Conservation (phyloP, 2,113 vertebrate species). For the Panthera uncia region DNA sequence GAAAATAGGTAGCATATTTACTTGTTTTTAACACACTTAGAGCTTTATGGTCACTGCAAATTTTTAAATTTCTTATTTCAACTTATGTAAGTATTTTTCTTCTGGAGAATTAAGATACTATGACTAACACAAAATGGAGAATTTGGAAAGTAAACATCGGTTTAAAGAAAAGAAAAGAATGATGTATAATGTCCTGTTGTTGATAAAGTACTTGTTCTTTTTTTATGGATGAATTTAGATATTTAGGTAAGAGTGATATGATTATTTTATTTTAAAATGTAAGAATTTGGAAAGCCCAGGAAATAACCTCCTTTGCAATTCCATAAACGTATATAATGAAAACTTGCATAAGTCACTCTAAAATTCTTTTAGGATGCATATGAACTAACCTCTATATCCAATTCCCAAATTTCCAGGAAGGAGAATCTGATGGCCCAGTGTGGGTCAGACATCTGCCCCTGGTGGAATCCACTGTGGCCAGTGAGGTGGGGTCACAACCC, state of each 20-base stretch:
- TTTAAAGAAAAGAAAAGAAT: background rate
- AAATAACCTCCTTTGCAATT: background rate
- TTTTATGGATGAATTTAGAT: background rate
- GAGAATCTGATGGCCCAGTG: background rate
- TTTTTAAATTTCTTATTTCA: background rate
- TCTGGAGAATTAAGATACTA: background rate
- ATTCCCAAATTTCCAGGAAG: background rate
- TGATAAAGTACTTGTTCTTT: background rate
- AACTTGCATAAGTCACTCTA: background rate
- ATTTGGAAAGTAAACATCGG: background rate
- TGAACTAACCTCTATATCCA: background rate
- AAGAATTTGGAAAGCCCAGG: background rate
- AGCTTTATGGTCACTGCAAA: background rate
- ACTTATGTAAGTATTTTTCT: background rate
- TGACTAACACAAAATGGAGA: background rate
- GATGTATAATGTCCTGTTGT: background rate
- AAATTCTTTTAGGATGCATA: background rate
- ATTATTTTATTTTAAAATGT: conserved; percentile 23
- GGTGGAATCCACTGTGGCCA: background rate
- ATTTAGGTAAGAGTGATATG: background rate
- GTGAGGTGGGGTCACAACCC: background rate
- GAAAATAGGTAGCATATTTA: conserved; percentile 16
- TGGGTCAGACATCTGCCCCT: no score
- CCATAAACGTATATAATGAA: background rate
- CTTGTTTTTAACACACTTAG: background rate